Base-by-base conservation (phyloP, 2,113 vertebrate species). In the Melanostigma gelatinosum region DNA sequence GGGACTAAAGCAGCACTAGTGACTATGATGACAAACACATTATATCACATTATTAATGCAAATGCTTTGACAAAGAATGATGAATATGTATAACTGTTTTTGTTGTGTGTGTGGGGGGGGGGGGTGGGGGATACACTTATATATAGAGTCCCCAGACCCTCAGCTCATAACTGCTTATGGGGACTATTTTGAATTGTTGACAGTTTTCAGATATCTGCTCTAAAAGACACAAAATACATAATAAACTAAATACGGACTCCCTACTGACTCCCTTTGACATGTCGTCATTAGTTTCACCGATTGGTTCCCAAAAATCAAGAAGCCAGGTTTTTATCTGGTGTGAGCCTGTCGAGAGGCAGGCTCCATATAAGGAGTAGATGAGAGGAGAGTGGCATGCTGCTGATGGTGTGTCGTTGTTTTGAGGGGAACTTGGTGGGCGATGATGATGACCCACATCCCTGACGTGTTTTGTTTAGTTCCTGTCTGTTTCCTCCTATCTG, bases 241-340 rank as follows among this genome's bases (percentile, higher is more conserved):
- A 44, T 72, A n/a, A 36, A 61, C 20, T 18, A 8, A 34, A 63
- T 13, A 20, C 3, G 11, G 1, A 32, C 15, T 63, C 50, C 50
- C 34, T 32, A 32, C 32, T 32, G 32, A 32, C 32, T 32, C 32
- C 32, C 32, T 32, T 32, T 32, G 11, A 63, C 32, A 55, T 5
- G 54, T 38, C 29, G 11, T 57, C 62, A 65, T 55, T 65, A 20
- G 15, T 55, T 20, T 60, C 64, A 68, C 16, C 18, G 75, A 68
- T 68, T 60, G 40, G 54, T 44, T 50, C 13, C 22, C 27, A 58
- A 27, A 36, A 4, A 32, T 29, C 27, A 32, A 57, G 6, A 63
- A 44, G 38, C 8, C 4, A 5, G 18, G 34, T 69, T 6, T 40
- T 40, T 61, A 27, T n/a, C 32, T 42, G 32, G 4, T 61, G 12